Evolutionary conservation across 2,113 vertebrate species (phyloP).

Genomic region (Leucopsar rothschildi): DNA sequence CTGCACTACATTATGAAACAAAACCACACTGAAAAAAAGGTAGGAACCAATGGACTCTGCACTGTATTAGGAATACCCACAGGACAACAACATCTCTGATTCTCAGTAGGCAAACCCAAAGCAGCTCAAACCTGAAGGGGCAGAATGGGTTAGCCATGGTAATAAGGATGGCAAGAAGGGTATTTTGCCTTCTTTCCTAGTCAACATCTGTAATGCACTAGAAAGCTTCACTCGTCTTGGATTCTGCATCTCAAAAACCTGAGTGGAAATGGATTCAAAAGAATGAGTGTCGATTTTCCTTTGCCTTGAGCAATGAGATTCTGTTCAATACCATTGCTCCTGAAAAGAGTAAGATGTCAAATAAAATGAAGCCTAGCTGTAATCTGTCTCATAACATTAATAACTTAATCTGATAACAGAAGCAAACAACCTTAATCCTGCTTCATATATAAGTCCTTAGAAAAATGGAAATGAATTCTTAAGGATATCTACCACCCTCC

Average conservation of each 20-base stretch:
- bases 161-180: background rate
- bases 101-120: background rate
- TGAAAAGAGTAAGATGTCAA: background rate
- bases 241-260: background rate
- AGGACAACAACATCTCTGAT: background rate
- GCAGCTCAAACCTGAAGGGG: background rate
- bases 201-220: background rate
- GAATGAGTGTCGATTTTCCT: background rate
- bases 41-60: background rate
- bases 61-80: accelerated
- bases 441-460: background rate
- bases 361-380: background rate
- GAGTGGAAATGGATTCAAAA: background rate
- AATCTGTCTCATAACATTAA: background rate
- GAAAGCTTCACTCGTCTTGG: background rate
- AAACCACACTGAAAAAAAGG: background rate
- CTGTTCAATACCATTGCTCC: background rate
- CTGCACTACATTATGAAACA: background rate
- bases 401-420: background rate
- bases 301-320: background rate
- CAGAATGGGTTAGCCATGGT: background rate
- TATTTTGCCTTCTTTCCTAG: background rate
- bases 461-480: background rate
- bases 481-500: background rate
- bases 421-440: background rate